Base-by-base conservation (phyloP, 1,140 invertebrate genomes). In the Dryas iulia region DNA sequence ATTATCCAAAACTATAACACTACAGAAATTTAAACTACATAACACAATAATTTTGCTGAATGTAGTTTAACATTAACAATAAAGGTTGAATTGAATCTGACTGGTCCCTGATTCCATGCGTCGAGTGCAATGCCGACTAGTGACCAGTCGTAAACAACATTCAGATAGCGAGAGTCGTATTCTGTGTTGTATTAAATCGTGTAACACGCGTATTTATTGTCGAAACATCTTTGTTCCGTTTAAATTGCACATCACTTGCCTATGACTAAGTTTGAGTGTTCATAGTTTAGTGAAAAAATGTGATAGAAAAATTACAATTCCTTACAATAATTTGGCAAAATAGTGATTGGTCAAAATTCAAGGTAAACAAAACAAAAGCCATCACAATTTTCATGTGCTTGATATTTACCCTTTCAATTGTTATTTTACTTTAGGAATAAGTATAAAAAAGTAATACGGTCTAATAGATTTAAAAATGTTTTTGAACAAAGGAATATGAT, bases 361-460 rank as follows among this genome's bases (percentile, higher is more conserved):
- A 69, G 66, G 66, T 69, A 68, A 68, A 68, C 59, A 67, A 52
- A 18, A 67, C 28, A 69, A 53, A 25, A 54, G 52, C 23, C 39
- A 47, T 47, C 18, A 47, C 39, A 47, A 18, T 18, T 14, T 47
- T 47, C 18, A 47, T 47, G 8, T 21, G 18, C 2, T 8, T 21
- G 5, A 14, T 39, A 47, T 47, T 47, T 47, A 47, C 18, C 2
- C 8, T 47, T 47, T 47, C 39, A 47, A 47, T 47, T n/a, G n/a
- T n/a, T n/a, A n/a, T n/a, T n/a, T n/a, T n/a, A n/a, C n/a, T n/a
- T 47, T 47, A 47, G 3, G n/a, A 39, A 14, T 6, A 39, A 14
- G 12, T 39, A 1, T 14, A 39, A 2, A 14, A 39, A 39, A 39
- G n/a, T 6, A 7, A n/a, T n/a, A n/a, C n/a, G n/a, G n/a, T n/a